Evolutionary conservation across 2,113 vertebrate genomes (phyloP).

Genomic region (Gallinago paraguaiae): DNA sequence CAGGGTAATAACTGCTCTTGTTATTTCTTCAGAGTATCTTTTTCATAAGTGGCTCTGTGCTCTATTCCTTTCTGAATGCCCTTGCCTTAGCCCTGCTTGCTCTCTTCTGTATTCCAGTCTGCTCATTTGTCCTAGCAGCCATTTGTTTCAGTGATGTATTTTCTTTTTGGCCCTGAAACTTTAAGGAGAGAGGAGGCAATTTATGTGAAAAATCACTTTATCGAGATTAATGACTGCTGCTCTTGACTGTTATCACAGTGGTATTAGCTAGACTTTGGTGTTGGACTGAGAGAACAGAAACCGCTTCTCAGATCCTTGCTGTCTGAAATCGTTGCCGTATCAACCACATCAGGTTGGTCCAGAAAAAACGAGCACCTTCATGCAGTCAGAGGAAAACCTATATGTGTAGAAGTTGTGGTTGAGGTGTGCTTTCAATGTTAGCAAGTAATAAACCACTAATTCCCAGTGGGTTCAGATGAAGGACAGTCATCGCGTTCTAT

Average conservation of each 20-base stretch:
- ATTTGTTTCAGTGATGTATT: constrained; percentile 60
- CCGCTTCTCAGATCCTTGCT: neutral
- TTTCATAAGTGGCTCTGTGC: neutral
- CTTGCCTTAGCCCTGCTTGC: neutral
- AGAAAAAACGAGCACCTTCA: neutral
- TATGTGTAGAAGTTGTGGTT: neutral
- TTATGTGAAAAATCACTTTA: constrained; percentile 67
- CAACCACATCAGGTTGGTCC: neutral
- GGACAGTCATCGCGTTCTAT: accelerated
- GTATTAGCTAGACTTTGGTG: constrained; percentile 4
- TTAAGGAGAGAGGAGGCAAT: constrained; percentile 52
- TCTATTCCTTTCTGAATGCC: neutral
- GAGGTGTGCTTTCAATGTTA: neutral
- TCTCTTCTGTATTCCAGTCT: neutral
- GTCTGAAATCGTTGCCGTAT: neutral
- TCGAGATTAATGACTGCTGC: constrained; percentile 57
- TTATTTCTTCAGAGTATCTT: neutral
- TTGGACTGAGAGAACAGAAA: constrained; percentile 12
- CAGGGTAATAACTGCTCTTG: neutral
- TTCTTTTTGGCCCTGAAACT: constrained; percentile 48
- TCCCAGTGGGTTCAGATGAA: neutral
- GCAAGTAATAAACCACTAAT: neutral
- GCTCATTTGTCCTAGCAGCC: constrained; percentile 44
- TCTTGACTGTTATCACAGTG: neutral
- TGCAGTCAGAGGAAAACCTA: neutral